These are phyloP conservation scores for Perizoma affinitatum DNA, from an alignment of 2,888 invertebrate genomes.

Conservation along the genomic window DNA sequence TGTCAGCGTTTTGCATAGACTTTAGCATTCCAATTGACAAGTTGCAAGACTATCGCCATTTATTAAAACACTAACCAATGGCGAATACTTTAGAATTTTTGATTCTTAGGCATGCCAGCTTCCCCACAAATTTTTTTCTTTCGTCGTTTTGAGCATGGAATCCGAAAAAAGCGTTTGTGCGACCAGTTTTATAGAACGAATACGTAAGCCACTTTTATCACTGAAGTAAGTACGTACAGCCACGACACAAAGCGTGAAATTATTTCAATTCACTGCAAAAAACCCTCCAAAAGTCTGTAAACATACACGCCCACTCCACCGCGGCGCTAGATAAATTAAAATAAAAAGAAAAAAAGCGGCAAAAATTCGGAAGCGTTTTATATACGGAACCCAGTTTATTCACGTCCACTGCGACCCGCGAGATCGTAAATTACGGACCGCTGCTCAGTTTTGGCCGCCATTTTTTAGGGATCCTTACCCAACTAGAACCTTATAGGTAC, in stretches of 20 bases:
- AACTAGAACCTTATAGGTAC: no score
- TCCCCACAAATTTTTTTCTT: no score
- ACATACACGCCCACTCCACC: conserved; percentile 30
- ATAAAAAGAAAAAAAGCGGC: conserved; percentile 54
- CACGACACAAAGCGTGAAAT: conserved; percentile 8
- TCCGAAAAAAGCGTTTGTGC: no score
- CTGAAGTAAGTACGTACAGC: neutral
- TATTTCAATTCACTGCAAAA: conserved; percentile 27
- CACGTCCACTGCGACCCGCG: conserved; percentile 51
- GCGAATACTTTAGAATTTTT: no score
- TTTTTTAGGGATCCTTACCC: conserved; percentile 20
- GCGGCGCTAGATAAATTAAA: conserved; percentile 61
- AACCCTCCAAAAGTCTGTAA: conserved; percentile 48
- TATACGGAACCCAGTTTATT: conserved; percentile 56
- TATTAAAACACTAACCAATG: no score
- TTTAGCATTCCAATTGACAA: no score
- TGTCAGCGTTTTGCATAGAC: no score
- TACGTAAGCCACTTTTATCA: no score
- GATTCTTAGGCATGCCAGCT: no score
- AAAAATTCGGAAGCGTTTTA: conserved; percentile 58
- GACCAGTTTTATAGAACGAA: no score
- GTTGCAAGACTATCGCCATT: no score
- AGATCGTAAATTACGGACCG: conserved; percentile 52
- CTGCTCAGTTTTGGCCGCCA: conserved; percentile 54
- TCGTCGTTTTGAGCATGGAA: no score